Conservation (phyloP, 2,797 vertebrate genomes). For the Eulemur albifrons region DNA sequence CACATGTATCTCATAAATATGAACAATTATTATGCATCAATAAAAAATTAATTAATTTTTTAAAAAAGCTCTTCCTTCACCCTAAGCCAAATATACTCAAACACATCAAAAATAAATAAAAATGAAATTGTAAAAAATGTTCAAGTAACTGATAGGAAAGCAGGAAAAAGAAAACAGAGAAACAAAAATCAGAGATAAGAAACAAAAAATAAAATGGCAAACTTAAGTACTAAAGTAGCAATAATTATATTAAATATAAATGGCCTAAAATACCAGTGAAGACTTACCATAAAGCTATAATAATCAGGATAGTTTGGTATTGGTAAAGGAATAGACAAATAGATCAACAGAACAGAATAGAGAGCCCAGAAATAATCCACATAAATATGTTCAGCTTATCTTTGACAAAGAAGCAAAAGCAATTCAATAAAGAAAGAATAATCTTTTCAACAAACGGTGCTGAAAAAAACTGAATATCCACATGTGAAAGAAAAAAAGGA, state of each 20-base stretch:
- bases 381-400: neutral
- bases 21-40: neutral
- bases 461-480: neutral
- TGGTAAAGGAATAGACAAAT: neutral
- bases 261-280: neutral
- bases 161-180: neutral
- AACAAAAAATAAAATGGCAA: neutral
- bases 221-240: constrained; percentile 16
- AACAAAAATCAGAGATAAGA: neutral
- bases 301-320: neutral
- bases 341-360: neutral
- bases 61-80: neutral
- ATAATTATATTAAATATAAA: neutral
- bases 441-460: neutral
- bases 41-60: neutral
- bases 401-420: neutral
- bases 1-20: neutral
- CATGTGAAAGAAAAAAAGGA: neutral
- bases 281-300: neutral
- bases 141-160: neutral
- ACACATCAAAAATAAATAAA: neutral
- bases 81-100: neutral
- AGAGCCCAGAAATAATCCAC: neutral
- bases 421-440: neutral
- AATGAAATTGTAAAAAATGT: neutral